Evolutionary conservation across 2,797 vertebrate genomes (phyloP).

Genomic region (Chrosomus eos): DNA sequence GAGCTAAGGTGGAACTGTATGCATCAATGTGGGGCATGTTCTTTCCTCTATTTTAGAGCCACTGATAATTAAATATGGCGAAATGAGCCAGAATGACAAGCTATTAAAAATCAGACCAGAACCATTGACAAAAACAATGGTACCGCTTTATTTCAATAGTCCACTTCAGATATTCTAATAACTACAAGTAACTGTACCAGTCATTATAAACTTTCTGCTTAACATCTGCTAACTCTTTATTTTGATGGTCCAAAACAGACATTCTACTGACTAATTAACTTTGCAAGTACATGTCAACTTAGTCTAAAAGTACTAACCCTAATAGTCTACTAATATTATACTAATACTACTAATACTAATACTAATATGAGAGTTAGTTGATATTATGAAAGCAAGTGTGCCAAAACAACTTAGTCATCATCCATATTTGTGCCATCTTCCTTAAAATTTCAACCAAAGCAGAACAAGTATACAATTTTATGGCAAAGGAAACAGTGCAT

Average conservation of each 20-base stretch:
- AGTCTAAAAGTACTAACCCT: background rate
- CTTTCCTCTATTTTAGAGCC: background rate
- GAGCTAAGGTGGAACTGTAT: background rate
- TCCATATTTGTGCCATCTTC: background rate
- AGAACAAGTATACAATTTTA: background rate
- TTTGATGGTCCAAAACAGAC: background rate
- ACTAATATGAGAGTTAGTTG: background rate
- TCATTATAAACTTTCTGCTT: background rate
- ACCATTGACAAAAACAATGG: background rate
- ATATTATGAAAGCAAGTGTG: background rate
- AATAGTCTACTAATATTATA: background rate
- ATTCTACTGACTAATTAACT: background rate
- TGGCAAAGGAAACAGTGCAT: slow-evolving; percentile 64
- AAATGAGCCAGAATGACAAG: background rate
- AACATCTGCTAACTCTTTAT: background rate
- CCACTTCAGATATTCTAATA: background rate
- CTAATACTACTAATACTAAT: too few relatives aligned
- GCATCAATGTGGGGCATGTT: background rate
- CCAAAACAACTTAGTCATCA: slow-evolving; percentile 1
- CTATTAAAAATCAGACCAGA: background rate
- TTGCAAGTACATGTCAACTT: background rate
- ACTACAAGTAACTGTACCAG: background rate
- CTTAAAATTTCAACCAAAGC: background rate
- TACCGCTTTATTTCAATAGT: background rate
- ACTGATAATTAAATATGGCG: background rate